Percentiles rank a stretch among this genome's conserved stretches.
Conservation (phyloP, 2,113 vertebrate species). For the Neodon shergylaensis region DNA sequence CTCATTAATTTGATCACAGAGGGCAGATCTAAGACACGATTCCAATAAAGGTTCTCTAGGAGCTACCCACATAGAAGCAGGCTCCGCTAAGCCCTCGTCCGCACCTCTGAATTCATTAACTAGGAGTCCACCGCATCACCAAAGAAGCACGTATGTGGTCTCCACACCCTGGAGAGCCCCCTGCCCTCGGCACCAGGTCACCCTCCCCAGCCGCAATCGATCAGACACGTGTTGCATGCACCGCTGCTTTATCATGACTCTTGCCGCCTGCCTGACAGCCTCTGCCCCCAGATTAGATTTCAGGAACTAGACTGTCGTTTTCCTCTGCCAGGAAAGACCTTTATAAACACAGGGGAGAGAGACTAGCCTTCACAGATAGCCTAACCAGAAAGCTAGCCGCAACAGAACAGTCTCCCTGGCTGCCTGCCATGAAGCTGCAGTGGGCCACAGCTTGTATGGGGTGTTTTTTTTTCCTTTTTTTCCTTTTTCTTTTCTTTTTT, state of each 20-base stretch:
- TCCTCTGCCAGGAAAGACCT: neutral
- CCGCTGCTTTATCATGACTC: slow-evolving; percentile 58
- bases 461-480: fast-evolving
- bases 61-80: slow-evolving; percentile 59
- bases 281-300: slow-evolving; percentile 53
- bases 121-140: neutral
- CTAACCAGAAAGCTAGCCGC: neutral
- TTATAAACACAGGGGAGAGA: neutral
- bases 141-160: neutral
- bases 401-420: neutral
- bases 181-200: slow-evolving; percentile 43
- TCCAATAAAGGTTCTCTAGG: slow-evolving; percentile 74
- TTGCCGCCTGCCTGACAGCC: slow-evolving; percentile 52
- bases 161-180: neutral
- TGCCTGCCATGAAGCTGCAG: neutral
- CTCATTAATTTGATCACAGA: slow-evolving; percentile 80
- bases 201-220: slow-evolving; percentile 20
- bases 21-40: slow-evolving; percentile 68
- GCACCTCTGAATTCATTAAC: slow-evolving; percentile 78
- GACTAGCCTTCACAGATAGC: neutral
- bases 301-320: slow-evolving; percentile 14
- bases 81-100: slow-evolving; percentile 56
- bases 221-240: slow-evolving; percentile 10
- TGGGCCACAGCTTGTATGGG: neutral
- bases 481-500: too few species aligned